Conservation (phyloP, 2,888 invertebrate genomes). For the Eupithecia insigniata region DNA sequence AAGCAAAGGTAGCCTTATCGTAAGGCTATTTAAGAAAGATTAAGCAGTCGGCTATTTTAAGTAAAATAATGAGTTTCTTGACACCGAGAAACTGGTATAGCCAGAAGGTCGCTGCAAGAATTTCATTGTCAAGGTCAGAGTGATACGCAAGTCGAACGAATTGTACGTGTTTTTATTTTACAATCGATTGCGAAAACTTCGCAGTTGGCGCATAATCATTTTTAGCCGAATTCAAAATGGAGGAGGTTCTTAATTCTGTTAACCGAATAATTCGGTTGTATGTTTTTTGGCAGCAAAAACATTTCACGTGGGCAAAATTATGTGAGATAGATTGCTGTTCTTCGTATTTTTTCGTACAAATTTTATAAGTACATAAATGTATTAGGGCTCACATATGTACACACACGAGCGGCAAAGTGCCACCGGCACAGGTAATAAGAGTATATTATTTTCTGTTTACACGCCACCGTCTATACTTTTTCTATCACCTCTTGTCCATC, state of each 20-base stretch:
- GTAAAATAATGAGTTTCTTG: slow-evolving; percentile 24
- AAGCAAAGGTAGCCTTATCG: background rate
- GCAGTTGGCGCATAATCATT: background rate
- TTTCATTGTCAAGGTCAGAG: slow-evolving; percentile 33
- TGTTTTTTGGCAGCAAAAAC: background rate
- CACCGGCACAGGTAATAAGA: too few relatives aligned
- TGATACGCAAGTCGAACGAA: background rate
- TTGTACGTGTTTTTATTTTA: background rate
- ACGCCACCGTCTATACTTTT: too few relatives aligned
- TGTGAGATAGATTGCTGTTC: background rate
- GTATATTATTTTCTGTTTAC: too few relatives aligned
- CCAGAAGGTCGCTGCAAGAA: slow-evolving; percentile 10
- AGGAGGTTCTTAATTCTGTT: background rate
- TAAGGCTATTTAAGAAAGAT: background rate
- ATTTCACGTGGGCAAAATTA: background rate
- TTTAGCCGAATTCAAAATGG: background rate
- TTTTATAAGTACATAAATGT: background rate
- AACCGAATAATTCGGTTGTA: background rate
- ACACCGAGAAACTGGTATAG: slow-evolving; percentile 24
- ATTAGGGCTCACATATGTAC: too few relatives aligned
- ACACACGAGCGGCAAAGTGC: too few relatives aligned
- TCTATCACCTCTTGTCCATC: too few relatives aligned
- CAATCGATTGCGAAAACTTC: background rate
- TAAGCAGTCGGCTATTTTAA: background rate
- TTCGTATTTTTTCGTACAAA: background rate